Evolutionary conservation across 2,113 vertebrate species (phyloP).

Genomic region (Eulacestoma nigropectus): DNA sequence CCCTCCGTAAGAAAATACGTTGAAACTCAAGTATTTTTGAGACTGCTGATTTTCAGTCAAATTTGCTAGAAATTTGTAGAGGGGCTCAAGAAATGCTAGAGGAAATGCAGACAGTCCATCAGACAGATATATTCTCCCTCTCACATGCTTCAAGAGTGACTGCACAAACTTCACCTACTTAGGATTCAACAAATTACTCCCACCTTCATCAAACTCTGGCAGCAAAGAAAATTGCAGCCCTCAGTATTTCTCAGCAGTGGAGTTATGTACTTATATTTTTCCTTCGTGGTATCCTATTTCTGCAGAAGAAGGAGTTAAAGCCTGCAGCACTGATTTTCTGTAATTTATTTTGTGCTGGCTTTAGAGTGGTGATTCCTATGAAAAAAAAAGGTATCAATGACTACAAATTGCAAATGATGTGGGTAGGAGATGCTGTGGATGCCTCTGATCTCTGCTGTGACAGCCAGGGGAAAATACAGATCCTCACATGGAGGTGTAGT

Average conservation of each 20-base stretch:
- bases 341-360: neutral
- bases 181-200: neutral
- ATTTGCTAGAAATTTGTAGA: neutral
- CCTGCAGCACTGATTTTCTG: neutral
- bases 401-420: neutral
- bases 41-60: neutral
- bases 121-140: neutral
- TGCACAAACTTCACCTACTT: neutral
- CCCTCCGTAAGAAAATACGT: neutral
- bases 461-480: neutral
- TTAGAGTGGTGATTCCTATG: neutral
- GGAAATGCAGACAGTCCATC: neutral
- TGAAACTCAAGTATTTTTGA: neutral
- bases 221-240: neutral
- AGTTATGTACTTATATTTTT: neutral
- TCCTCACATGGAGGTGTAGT: neutral
- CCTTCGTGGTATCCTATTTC: neutral
- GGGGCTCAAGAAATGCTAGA: neutral
- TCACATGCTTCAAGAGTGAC: neutral
- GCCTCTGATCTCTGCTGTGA: neutral
- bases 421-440: neutral
- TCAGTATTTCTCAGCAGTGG: neutral
- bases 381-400: rapidly evolving
- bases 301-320: neutral
- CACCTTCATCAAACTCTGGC: neutral